These are phyloP conservation scores for Panagrolaimus sp. DNA, from an alignment of 1,140 invertebrate genomes.

Conservation along the genomic window DNA sequence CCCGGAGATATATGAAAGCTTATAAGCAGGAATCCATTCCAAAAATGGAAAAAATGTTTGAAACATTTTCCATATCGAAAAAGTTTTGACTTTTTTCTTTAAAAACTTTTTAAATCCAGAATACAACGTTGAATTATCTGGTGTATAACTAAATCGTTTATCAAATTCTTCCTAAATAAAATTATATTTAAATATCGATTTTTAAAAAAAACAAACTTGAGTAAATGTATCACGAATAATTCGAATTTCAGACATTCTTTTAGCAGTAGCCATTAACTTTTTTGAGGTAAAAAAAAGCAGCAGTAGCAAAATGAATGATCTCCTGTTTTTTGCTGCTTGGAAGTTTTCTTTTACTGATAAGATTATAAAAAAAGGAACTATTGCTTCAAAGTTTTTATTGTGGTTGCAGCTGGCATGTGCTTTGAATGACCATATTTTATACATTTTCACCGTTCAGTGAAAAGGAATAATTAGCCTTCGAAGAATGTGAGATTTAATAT, in stretches of 20 bases:
- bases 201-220: not conserved
- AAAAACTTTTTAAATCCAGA: not conserved
- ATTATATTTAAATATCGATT: not conserved
- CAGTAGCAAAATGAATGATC: too few relatives aligned
- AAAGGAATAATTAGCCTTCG: too few relatives aligned
- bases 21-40: not conserved
- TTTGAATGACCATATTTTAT: too few relatives aligned
- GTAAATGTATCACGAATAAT: constrained; percentile 1
- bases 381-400: too few relatives aligned
- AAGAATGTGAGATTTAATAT: too few relatives aligned
- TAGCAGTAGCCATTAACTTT: not conserved
- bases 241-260: constrained; percentile 9
- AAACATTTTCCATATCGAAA: not conserved
- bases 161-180: constrained; percentile 9
- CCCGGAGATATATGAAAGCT: not conserved
- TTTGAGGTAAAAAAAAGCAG: too few relatives aligned
- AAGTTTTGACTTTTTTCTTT: not conserved
- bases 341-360: too few relatives aligned
- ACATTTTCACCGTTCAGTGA: too few relatives aligned
- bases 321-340: too few relatives aligned
- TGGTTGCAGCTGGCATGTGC: too few relatives aligned
- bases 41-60: not conserved
- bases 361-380: too few relatives aligned
- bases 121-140: not conserved
- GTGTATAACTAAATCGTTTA: not conserved